Conservation (phyloP, 2,797 vertebrate species). For the Eleutherodactylus coqui region DNA sequence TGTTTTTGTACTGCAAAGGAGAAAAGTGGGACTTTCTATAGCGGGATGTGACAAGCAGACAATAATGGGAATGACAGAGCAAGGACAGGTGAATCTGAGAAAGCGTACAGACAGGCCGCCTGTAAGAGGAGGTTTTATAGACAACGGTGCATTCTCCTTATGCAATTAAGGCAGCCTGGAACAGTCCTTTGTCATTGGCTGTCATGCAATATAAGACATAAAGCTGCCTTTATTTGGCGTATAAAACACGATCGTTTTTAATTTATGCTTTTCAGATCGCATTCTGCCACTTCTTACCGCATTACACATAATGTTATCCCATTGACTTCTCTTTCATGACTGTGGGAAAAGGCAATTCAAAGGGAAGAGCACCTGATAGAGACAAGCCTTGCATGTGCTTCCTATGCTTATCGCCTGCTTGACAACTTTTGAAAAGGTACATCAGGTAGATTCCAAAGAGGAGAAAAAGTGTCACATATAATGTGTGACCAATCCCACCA, state of each 20-base stretch:
- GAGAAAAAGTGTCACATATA: not conserved
- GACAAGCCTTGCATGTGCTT: not conserved
- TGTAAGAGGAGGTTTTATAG: not conserved
- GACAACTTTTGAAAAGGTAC: no score
- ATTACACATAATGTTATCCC: constrained; percentile 32
- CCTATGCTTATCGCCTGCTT: not conserved
- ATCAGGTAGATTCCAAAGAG: not conserved
- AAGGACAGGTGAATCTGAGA: constrained; percentile 35
- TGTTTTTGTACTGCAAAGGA: constrained; percentile 3
- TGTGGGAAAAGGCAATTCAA: constrained; percentile 21
- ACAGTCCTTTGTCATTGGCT: constrained; percentile 34
- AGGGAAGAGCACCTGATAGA: constrained; percentile 29
- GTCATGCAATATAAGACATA: constrained; percentile 21
- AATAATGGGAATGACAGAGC: constrained; percentile 44
- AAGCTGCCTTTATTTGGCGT: constrained; percentile 38
- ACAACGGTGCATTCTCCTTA: constrained; percentile 11
- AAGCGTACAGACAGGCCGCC: constrained; percentile 5
- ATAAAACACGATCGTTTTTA: constrained; percentile 36
- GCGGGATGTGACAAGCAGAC: constrained; percentile 34
- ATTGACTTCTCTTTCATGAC: constrained; percentile 13
- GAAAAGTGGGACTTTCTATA: constrained; percentile 17
- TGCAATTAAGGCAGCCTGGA: constrained; percentile 21
- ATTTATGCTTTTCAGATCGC: constrained; percentile 44
- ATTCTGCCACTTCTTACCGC: constrained; percentile 15
- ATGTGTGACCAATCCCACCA: not conserved